phyloP scores from a whole-genome alignment of 2,888 invertebrate species.

The Pseudococcus longispinus region DNA sequence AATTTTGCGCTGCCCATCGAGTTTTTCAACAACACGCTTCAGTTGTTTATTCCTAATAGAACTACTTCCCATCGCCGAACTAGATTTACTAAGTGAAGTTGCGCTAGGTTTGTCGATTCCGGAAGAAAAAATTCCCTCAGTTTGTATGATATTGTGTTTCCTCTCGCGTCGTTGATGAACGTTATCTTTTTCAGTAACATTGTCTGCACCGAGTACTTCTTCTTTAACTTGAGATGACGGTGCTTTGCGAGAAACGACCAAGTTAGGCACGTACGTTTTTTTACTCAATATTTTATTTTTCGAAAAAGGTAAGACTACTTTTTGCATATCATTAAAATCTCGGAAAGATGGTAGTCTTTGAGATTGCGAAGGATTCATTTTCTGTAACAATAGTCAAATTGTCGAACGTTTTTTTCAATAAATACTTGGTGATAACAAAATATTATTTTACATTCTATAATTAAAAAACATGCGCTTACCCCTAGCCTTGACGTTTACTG shows the following conservation, averaged over 20 bases:
- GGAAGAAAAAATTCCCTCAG: not conserved
- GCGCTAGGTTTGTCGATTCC: not conserved
- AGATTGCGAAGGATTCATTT: not conserved
- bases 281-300: constrained; percentile 29
- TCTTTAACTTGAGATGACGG: constrained; percentile 19
- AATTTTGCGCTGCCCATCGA: not conserved
- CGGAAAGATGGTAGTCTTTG: constrained; percentile 19
- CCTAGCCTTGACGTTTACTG: no score
- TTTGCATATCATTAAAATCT: constrained; percentile 5
- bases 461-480: no score
- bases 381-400: not conserved
- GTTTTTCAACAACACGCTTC: not conserved
- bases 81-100: not conserved
- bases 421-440: not conserved
- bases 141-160: constrained; percentile 17
- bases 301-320: not conserved
- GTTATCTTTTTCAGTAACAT: not conserved
- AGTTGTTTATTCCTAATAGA: constrained; percentile 10
- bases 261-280: constrained; percentile 47
- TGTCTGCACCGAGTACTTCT: constrained; percentile 6
- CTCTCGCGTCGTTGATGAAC: not conserved
- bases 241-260: constrained; percentile 43
- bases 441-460: not conserved
- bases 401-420: no score
- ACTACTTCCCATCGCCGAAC: not conserved